Base-by-base conservation (phyloP, 1,140 invertebrate genomes). In the Dryas iulia region DNA sequence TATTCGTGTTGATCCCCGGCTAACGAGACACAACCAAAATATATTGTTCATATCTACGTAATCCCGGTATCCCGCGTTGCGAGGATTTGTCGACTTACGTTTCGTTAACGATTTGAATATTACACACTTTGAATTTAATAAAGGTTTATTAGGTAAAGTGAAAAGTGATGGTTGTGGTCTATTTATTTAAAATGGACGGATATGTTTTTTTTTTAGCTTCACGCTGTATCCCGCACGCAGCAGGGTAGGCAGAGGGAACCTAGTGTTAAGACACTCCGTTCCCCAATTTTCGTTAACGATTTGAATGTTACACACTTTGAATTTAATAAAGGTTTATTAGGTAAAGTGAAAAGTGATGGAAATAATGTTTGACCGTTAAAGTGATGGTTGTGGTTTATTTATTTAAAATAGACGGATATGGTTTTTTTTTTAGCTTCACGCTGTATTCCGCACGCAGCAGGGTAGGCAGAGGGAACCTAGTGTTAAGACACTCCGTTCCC, bases 1-100 rank as follows among this genome's bases (percentile, higher is more conserved):
- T 59, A 62, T 30, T 31, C 54, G 65, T 25, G 39, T 30, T 66
- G 39, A 59, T 66, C 58, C 65, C 65, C 35, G 65, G 21, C 30
- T 59, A 59, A 59, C 65, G 57, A 54, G 65, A 59, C 39, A 56
- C 52, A 66, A 66, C 58, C 57, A 58, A 65, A 39, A 66, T 59
- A 60, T 66, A 66, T 66, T 59, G 65, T 66, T 66, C 65, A 66
- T 66, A 66, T 66, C 39, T 59, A 18, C 14, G 35, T 66, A 66
- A 66, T 66, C 57, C 64, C 30, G 26, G 26, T 28, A 28, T 63
- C 61, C 63, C 63, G 54, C 52, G 18, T 30, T 59, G 58, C 33
- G 59, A 56, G 63, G 56, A 66, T 59, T 66, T 66, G 63, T 28
- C 31, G 63, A 58, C 54, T 58, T 65, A 64, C 54, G 54, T 25